Percentiles rank a stretch among this genome's conserved stretches.
These are phyloP conservation scores for Eupithecia abbreviata DNA, from an alignment of 2,888 invertebrate species.

Conservation along the genomic window DNA sequence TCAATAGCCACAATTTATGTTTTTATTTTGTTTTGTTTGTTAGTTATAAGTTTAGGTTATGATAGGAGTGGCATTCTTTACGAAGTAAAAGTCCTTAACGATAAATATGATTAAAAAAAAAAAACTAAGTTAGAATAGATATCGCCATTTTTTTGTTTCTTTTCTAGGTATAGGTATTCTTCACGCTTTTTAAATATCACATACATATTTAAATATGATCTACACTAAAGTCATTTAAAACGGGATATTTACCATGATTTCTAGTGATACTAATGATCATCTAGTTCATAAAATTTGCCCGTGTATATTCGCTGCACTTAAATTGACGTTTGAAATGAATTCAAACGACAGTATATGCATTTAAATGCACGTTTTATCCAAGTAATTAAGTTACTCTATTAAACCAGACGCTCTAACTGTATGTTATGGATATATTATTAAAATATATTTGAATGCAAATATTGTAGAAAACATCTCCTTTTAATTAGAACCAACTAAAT, in stretches of 20 bases:
- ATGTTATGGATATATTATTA: not conserved
- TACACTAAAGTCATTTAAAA: no score
- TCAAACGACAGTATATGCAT: not conserved
- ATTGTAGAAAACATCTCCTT: not conserved
- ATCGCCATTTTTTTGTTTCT: not conserved
- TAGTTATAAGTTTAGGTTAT: no score
- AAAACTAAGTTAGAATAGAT: not conserved
- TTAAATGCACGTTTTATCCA: not conserved
- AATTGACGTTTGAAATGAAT: not conserved
- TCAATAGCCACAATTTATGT: no score
- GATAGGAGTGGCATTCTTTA: no score
- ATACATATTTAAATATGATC: not conserved
- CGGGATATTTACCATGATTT: no score
- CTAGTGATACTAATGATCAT: no score
- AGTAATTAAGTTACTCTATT: not conserved
- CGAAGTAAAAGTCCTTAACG: no score
- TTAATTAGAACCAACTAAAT: not conserved
- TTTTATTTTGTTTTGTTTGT: no score
- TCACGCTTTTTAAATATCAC: not conserved
- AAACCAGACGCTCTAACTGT: not conserved
- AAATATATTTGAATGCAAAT: not conserved
- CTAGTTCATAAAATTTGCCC: not conserved
- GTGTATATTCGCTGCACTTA: not conserved
- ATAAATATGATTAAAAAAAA: no score
- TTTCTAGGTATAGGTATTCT: not conserved